A percentile compares a stretch with the other conserved stretches of the same genome.
phyloP scores from a whole-genome alignment of 2,113 vertebrate species.

The Stictonetta naevosa region DNA sequence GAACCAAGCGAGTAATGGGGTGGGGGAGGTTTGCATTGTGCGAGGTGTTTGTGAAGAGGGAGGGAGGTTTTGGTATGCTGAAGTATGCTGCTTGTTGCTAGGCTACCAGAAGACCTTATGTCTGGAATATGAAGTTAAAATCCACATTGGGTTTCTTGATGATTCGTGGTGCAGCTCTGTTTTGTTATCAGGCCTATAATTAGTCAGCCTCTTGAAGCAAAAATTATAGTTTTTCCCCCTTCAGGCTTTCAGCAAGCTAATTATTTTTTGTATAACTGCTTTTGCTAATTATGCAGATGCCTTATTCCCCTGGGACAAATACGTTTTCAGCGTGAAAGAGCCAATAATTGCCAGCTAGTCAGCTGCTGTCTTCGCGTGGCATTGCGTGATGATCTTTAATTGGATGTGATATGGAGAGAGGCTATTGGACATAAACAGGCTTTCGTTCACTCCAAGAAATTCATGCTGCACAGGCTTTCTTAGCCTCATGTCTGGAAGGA shows the following conservation, averaged over 20 bases:
- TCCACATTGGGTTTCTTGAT: conserved; percentile 56
- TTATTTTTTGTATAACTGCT: conserved; percentile 70
- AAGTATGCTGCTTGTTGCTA: conserved; percentile 76
- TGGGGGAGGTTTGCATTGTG: conserved; percentile 27
- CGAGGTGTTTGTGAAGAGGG: conserved; percentile 35
- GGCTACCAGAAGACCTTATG: conserved; percentile 66
- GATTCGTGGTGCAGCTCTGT: conserved; percentile 30
- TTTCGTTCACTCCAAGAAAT: conserved; percentile 34
- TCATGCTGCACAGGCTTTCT: background rate
- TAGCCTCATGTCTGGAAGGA: background rate
- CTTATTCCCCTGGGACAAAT: conserved; percentile 60
- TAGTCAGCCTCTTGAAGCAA: conserved; percentile 70
- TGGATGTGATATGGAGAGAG: conserved; percentile 38
- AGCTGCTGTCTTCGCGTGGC: conserved; percentile 42
- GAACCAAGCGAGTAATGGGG: background rate
- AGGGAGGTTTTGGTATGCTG: conserved; percentile 53
- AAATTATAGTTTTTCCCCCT: conserved; percentile 72
- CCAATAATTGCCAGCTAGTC: conserved; percentile 66
- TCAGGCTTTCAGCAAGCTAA: conserved; percentile 68
- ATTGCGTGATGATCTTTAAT: conserved; percentile 38
- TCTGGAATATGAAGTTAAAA: conserved; percentile 68
- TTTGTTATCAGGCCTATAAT: conserved; percentile 64
- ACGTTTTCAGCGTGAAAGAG: conserved; percentile 74
- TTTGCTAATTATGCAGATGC: conserved; percentile 75
- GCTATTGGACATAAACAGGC: background rate